These are phyloP conservation scores for Cheirogaleus major DNA, from an alignment of 2,797 vertebrate species.

Conservation along the genomic window DNA sequence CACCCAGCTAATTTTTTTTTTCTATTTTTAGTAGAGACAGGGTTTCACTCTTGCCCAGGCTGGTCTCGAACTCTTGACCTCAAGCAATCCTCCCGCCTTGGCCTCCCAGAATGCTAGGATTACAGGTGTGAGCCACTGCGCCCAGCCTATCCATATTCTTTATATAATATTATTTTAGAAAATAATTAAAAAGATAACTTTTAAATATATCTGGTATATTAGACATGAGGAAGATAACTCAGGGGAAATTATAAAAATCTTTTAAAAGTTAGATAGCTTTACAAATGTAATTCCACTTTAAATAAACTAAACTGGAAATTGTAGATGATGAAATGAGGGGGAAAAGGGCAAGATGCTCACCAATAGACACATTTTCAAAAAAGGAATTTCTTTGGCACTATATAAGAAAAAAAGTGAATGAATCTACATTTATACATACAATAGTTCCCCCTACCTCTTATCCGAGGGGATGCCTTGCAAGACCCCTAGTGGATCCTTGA, in stretches of 20 bases:
- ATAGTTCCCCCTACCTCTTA: background rate
- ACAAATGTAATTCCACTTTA: background rate
- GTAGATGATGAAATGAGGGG: background rate
- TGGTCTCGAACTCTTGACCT: too few species aligned
- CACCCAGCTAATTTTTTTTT: too few species aligned
- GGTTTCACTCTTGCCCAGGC: too few species aligned
- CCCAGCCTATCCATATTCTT: background rate
- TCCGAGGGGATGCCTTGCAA: background rate
- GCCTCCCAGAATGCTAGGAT: too few species aligned
- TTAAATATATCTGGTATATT: background rate
- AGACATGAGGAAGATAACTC: background rate
- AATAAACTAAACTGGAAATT: background rate
- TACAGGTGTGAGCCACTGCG: background rate
- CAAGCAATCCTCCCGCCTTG: too few species aligned
- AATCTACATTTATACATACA: background rate
- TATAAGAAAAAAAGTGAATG: background rate
- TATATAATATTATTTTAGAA: background rate
- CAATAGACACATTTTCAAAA: background rate
- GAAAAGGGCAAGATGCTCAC: background rate
- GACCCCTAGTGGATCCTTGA: background rate
- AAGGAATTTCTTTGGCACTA: background rate
- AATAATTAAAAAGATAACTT: background rate
- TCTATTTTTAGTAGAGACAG: too few species aligned
- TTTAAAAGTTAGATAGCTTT: conserved; percentile 12
- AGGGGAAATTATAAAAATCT: background rate